Evolutionary conservation across 2,888 invertebrate species (phyloP), one percentile per base, ranked within the genome.

Genomic region (Antheraea assamensis): DNA sequence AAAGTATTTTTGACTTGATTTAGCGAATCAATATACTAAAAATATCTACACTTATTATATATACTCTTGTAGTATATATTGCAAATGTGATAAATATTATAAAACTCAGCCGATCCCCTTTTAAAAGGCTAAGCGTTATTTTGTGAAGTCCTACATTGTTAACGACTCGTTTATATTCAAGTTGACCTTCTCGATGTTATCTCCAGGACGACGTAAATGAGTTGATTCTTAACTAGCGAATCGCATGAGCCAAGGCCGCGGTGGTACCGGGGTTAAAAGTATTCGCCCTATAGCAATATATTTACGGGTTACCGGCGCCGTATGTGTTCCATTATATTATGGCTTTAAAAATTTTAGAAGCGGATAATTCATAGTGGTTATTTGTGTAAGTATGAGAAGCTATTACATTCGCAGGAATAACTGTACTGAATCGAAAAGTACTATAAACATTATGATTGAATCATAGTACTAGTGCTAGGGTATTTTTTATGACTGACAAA

Each of bases 201-300:
- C 52, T 52, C 2, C 55, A 31, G 3, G 58, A 73, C 73, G 72
- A 58, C 72, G 76, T 86, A 86, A 85, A 84, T 85, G 84, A 83
- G 73, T 78, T 76, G 78, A 76, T 78, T 74, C 78, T 80, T 83
- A 85, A 86, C 83, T 84, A 82, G 76, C 78, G 76, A 79, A 85
- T 88, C 83, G 89, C 90, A 87, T 89, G 91, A 81, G 75, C 75
- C 88, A 88, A 89, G 91, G 89, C 82, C 86, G 80, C 72, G 66
- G n/a, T 31, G 64, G 35, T 27, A 64, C 61, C 17, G 27, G 55
- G 73, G 73, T 73, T 76, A 79, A 80, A 78, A 77, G 78, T 77
- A 76, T 49, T 72, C 52, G 75, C 73, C 75, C 73, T 81, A 77
- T 81, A 75, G 42, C 75, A 55, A 58, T 55, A 73, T 79, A 76